Percentiles rank a stretch among this genome's conserved stretches.
These are phyloP conservation scores for Trissolcus japonicus DNA, from an alignment of 2,888 invertebrate species.

Conservation along the genomic window DNA sequence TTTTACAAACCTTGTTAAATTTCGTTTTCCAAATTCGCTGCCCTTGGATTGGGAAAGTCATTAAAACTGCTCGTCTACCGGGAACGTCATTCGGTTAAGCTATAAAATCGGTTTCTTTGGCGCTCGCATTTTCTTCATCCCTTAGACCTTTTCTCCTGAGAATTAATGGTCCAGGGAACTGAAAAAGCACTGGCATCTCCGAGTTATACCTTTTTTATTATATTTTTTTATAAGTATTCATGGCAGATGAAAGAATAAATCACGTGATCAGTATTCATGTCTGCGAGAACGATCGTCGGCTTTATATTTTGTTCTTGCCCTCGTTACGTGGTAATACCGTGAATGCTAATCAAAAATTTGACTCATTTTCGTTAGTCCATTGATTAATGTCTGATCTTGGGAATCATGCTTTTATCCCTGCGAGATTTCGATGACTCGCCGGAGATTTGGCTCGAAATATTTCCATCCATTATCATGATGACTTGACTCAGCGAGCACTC, in stretches of 20 bases:
- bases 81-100: not conserved
- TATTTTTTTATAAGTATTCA: constrained; percentile 14
- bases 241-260: constrained; percentile 13
- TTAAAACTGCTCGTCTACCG: not conserved
- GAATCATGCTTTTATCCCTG: not conserved
- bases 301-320: no score
- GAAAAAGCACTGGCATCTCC: not conserved
- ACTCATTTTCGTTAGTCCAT: not conserved
- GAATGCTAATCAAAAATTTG: no score
- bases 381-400: constrained; percentile 6
- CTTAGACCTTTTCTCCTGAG: constrained; percentile 11
- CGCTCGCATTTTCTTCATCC: constrained; percentile 7
- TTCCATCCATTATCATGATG: constrained; percentile 18
- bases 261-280: constrained; percentile 14
- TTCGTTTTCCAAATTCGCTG: no score
- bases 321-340: no score
- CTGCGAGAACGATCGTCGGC: not conserved
- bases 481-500: not conserved
- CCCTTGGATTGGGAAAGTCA: no score
- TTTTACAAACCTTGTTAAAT: no score
- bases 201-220: constrained; percentile 2
- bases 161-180: constrained; percentile 14
- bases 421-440: not conserved
- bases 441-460: not conserved
- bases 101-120: constrained; percentile 4